Evolutionary conservation across 2,888 invertebrate genomes (phyloP), one percentile per base, ranked within the genome.

Genomic region (Sarcophaga caerulescens): DNA sequence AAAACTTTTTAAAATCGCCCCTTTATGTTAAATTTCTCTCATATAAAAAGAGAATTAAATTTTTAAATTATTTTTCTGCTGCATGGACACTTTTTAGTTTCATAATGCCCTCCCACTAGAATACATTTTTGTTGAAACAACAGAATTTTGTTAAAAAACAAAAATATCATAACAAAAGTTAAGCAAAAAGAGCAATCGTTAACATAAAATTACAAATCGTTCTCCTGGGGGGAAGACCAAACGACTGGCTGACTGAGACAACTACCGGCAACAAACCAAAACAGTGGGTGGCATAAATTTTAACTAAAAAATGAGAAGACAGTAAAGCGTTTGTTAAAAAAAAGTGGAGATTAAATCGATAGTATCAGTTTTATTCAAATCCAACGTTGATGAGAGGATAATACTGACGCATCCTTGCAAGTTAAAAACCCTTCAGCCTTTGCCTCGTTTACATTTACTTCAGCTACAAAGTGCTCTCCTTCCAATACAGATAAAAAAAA

Each of bases 181-280:
- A n/a, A 63, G 69, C 63, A 81, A 90, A 91, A 91, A 90, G 92
- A 90, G 90, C 92, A 91, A 88, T 88, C 89, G 87, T 87, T 88
- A 88, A 88, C 89, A 88, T 76, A 88, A 89, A 88, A 88, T 89
- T 91, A 92, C 91, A 92, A 91, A 91, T 91, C 90, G 92, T 90
- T 88, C 92, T 89, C 90, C 90, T 89, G 92, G 90, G 89, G 89
- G 90, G 90, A 87, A 86, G 68, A 19, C 47, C 59, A 60, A 23
- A 19, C 17, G 60, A 8, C 60, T 66, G n/a, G 52, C 21, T 44
- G 57, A 19, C 14, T 19, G 66, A 1, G 59, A 60, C 10, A 60
- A 60, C n/a, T n/a, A n/a, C 23, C 77, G 62, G 60, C 68, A 68
- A 52, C 14, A 66, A 74, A 69, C 69, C 63, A 45, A 75, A 77